Conservation (phyloP, 64 coral and sea anemone species). For the Pocillopora verrucosa region DNA sequence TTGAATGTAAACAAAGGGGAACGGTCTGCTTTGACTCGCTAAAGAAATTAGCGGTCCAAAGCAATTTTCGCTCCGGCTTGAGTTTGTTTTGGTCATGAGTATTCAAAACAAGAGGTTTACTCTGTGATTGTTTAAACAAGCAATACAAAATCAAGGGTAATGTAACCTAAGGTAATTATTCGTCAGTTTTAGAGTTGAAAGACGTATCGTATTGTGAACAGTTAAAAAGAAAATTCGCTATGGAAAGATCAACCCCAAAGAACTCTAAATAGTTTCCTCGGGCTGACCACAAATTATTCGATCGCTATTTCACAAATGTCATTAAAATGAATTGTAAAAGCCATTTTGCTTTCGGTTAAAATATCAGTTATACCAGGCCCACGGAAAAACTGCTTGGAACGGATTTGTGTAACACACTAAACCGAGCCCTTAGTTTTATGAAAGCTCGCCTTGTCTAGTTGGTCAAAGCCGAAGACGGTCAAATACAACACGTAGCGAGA, state of each 20-base stretch:
- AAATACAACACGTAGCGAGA: background rate
- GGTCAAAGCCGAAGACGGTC: background rate
- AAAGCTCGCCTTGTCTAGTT: background rate
- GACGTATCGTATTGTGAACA: too few species aligned
- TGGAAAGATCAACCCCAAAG: background rate
- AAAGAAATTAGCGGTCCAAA: conserved; percentile 2
- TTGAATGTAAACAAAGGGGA: conserved; percentile 11
- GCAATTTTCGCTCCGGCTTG: background rate
- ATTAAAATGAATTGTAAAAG: background rate
- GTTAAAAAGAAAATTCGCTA: background rate
- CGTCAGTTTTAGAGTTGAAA: background rate
- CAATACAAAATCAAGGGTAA: background rate
- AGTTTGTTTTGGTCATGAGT: conserved; percentile 20
- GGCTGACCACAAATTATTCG: background rate
- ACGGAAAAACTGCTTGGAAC: too few species aligned
- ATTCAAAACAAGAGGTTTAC: background rate
- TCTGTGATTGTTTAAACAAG: conserved; percentile 3
- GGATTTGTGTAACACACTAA: background rate
- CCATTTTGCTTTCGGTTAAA: background rate
- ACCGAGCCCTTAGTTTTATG: background rate
- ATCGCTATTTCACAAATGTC: background rate
- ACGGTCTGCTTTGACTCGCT: background rate
- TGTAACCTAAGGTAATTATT: background rate
- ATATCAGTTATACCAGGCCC: background rate
- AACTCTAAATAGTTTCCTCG: background rate